Evolutionary conservation across 2,113 vertebrate genomes (phyloP), one percentile per base, ranked within the genome.

Genomic region (Rousettus leschenaultii): DNA sequence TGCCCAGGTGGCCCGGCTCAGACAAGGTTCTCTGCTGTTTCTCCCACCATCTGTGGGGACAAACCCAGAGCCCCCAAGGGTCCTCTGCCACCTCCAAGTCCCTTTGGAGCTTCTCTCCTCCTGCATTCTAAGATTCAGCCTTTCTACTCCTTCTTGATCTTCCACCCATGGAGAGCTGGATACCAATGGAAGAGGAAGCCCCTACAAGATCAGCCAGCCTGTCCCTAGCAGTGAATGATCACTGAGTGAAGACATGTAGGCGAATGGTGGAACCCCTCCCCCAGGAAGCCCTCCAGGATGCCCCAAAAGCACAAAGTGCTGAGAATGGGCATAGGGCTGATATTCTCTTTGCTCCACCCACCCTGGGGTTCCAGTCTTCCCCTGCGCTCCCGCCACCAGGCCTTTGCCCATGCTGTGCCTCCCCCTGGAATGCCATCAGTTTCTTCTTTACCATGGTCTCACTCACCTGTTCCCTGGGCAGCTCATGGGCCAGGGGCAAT

Each of bases 401-500:
- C 43, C 70, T 92, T 7, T 3, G 8, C n/a, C 53, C 22, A 0
- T 0, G 26, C 28, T 6, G 45, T 6, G 71, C 51, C 74, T 40
- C 19, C 51, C 9, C 71, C 22, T 13, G 35, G 30, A 55, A 14
- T 6, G 16, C 73, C 79, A 13, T 7, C 2, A 5, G 26, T 38
- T 7, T n/a, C 33, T 6, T 22, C 19, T 21, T 30, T 21, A 26
- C 35, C 55, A 1, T 0, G 5, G 12, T 16, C 24, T 66, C 45
- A 26, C 98, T 98, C 96, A 99, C 99, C 99, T 99, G 98, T 98
- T 99, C 30, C 99, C 99, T 0, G 98, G 98, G 94, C 99, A 99
- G 97, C 99, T 99, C 98, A 99, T 98, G 5, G 99, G 99, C 99
- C 99, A 99, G 88, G 99, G 99, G 97, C 99, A 99, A 21, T 98